Conservation (phyloP, 1,140 invertebrate species). For the Achatina immaculata region DNA sequence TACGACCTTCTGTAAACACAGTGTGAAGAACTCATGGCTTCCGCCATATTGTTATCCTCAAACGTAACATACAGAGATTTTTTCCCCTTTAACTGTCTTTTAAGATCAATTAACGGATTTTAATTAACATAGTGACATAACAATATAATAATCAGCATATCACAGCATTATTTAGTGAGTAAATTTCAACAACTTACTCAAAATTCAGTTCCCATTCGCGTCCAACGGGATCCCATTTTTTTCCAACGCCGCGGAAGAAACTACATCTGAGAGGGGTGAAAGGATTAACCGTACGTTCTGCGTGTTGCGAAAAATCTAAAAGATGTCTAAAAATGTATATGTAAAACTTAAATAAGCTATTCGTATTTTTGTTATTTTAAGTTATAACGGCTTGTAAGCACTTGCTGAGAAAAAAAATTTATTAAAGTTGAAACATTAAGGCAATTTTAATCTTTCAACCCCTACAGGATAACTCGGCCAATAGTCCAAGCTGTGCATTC, state of each 20-base stretch:
- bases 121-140: neutral
- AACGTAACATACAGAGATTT: neutral
- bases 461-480: conserved; percentile 15
- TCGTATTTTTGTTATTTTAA: too few species aligned
- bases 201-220: conserved; percentile 20
- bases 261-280: conserved; percentile 24
- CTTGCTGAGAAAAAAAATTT: too few species aligned
- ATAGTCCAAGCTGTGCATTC: conserved; percentile 46
- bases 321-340: too few species aligned
- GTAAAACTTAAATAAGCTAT: too few species aligned
- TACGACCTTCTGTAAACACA: conserved; percentile 25
- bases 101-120: neutral
- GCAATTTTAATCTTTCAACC: neutral
- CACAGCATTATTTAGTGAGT: neutral
- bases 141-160: neutral
- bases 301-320: too few species aligned
- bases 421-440: neutral
- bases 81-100: neutral
- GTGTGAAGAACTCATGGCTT: conserved; percentile 1
- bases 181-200: conserved; percentile 20
- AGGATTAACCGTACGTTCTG: too few species aligned
- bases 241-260: conserved; percentile 29
- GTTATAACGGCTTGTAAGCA: too few species aligned
- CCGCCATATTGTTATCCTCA: conserved; percentile 37
- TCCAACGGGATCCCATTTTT: conserved; percentile 28